These are phyloP conservation scores for Choloepus didactylus DNA, from an alignment of 2,797 vertebrate species.

Conservation along the genomic window DNA sequence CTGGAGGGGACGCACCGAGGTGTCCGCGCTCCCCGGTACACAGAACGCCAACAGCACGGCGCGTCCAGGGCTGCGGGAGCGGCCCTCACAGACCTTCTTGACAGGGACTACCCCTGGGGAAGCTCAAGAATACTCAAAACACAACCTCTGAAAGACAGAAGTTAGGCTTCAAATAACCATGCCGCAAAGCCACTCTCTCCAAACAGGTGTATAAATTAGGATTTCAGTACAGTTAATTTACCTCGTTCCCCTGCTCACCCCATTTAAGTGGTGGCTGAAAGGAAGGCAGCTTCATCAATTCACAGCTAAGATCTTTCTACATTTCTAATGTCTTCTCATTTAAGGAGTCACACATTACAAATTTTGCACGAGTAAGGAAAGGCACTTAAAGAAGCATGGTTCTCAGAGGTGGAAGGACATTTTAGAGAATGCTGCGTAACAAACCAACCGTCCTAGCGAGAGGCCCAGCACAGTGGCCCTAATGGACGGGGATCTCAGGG, in stretches of 20 bases:
- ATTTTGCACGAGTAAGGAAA: neutral
- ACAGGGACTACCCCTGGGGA: neutral
- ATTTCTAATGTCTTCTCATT: neutral
- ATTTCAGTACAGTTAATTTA: neutral
- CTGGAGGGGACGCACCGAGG: too few species aligned
- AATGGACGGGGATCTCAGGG: neutral
- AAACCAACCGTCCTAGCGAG: neutral
- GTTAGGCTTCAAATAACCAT: neutral
- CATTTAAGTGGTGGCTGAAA: neutral
- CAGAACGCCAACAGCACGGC: too few species aligned
- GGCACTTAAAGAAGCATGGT: neutral
- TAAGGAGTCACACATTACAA: neutral
- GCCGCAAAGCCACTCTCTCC: conserved; percentile 47
- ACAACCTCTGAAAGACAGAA: neutral
- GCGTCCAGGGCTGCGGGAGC: too few species aligned
- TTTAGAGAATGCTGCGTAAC: neutral
- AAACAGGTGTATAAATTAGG: neutral
- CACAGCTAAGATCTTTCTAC: neutral
- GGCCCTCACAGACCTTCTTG: too few species aligned
- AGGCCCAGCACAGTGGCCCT: neutral
- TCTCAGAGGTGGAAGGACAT: neutral
- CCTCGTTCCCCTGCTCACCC: neutral
- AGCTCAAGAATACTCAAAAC: neutral
- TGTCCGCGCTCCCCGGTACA: too few species aligned
- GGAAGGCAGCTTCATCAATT: neutral